A percentile compares a stretch with the other conserved stretches of the same genome.
Conservation (phyloP, 2,888 invertebrate genomes). For the Lasioglossum oenotherae region DNA sequence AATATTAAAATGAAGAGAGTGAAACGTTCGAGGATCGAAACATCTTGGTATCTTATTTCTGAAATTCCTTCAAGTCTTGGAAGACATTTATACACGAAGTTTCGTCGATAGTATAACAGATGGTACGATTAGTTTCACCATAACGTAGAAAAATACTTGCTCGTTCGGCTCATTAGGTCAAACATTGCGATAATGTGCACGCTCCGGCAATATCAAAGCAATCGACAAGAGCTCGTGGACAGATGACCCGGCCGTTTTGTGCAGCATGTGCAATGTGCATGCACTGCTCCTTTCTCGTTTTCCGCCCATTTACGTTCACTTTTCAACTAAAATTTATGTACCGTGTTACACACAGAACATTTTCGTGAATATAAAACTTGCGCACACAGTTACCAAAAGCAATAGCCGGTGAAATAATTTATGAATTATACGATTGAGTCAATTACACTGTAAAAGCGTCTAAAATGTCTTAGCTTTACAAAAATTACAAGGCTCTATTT, state of each 20-base stretch:
- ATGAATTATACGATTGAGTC: neutral
- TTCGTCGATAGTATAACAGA: neutral
- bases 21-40: neutral
- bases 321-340: neutral
- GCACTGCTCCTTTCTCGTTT: neutral
- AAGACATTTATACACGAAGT: neutral
- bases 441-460: neutral
- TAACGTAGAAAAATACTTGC: slow-evolving; percentile 39
- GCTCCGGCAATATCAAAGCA: slow-evolving; percentile 61
- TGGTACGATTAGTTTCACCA: slow-evolving; percentile 5
- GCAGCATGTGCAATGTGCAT: slow-evolving; percentile 28
- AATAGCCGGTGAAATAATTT: neutral
- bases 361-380: neutral
- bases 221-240: slow-evolving; percentile 52
- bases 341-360: neutral
- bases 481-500: no score
- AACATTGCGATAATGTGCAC: slow-evolving; percentile 58
- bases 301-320: neutral
- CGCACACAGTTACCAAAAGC: neutral
- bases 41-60: neutral
- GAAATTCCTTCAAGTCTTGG: neutral
- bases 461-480: no score
- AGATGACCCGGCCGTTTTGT: slow-evolving; percentile 41
- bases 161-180: slow-evolving; percentile 53
- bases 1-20: neutral